Base-by-base conservation (phyloP, 2,113 vertebrate species). In the Semicossyphus pulcher region DNA sequence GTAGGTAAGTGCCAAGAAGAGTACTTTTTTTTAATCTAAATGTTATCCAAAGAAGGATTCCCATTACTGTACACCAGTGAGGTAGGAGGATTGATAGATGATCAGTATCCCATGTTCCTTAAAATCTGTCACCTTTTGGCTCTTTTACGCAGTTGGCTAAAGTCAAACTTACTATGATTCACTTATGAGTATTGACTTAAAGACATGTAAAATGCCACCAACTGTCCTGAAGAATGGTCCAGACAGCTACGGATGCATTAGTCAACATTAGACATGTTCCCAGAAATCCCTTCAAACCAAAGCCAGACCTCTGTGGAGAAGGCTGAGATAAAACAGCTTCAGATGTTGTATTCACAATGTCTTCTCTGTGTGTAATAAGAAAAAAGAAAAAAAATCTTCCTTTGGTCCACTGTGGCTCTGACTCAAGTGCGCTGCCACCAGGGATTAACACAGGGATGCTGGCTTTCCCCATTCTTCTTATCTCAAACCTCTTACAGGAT, bases 201-300 rank as follows among this genome's bases (percentile, higher is more conserved):
- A 77, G 39, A n/a, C 18, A 2, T 42, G 15, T 9, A 65, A 80
- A 88, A 83, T 78, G 52, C 57, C 73, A 72, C 83, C 81, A 80
- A 73, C 52, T 81, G 85, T 52, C 74, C 25, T 0, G 3, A 25
- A 63, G 44, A 44, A 34, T 53, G 20, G 9, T 44, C 47, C 72
- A 54, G 39, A 16, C 44, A 51, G 37, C 25, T 5, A n/a, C 11
- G 23, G n/a, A 62, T 53, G 39, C 1, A 29, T 52, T 4, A 59
- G 51, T 37, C 58, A 53, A 44, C 31, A 45, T 56, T 37, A 53
- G 34, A 49, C 54, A 16, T 8, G 4, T 54, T 37, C 16, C 51
- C 62, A 64, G 51, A 69, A 72, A 41, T 62, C n/a, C 1, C 7
- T 48, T 60, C 14, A 10, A 66, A 34, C 47, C 52, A 39, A 32